These are phyloP conservation scores for Zosterops lateralis DNA, from an alignment of 2,113 vertebrate species.

Conservation along the genomic window DNA sequence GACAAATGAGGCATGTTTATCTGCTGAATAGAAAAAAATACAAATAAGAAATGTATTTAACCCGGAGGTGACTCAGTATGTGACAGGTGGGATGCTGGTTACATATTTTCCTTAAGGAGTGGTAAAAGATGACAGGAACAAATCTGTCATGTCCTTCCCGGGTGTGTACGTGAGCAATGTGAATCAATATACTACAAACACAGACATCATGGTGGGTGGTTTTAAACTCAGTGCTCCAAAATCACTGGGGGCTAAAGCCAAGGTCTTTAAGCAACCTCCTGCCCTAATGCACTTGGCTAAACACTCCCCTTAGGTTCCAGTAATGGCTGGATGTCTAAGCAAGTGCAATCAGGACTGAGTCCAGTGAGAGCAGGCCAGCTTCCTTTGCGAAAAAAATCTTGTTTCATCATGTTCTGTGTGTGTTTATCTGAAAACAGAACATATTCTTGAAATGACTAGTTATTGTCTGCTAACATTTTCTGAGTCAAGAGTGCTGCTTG, in stretches of 20 bases:
- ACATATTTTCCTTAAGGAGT: conserved; percentile 62
- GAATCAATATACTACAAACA: conserved; percentile 41
- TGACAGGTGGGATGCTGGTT: conserved; percentile 56
- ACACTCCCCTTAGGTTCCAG: not conserved
- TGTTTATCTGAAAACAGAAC: conserved; percentile 5
- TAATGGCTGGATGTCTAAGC: not conserved
- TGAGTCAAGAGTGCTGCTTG: not conserved
- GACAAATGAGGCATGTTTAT: conserved; percentile 35
- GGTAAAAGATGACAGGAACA: conserved; percentile 45
- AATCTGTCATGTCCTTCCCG: conserved; percentile 44
- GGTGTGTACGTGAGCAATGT: conserved; percentile 19
- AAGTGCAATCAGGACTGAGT: not conserved
- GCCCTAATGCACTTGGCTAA: not conserved
- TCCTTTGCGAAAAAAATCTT: not conserved
- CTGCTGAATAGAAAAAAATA: conserved; percentile 21
- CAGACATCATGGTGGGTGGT: not conserved
- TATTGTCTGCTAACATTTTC: not conserved
- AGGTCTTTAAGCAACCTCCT: not conserved
- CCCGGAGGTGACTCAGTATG: conserved; percentile 37
- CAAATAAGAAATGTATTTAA: conserved; percentile 43
- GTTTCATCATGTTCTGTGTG: not conserved
- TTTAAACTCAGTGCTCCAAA: not conserved
- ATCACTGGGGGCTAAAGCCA: not conserved
- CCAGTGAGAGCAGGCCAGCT: not conserved
- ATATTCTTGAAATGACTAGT: conserved; percentile 5